Conservation (phyloP, 2,113 vertebrate genomes). For the Heterocephalus glaber region DNA sequence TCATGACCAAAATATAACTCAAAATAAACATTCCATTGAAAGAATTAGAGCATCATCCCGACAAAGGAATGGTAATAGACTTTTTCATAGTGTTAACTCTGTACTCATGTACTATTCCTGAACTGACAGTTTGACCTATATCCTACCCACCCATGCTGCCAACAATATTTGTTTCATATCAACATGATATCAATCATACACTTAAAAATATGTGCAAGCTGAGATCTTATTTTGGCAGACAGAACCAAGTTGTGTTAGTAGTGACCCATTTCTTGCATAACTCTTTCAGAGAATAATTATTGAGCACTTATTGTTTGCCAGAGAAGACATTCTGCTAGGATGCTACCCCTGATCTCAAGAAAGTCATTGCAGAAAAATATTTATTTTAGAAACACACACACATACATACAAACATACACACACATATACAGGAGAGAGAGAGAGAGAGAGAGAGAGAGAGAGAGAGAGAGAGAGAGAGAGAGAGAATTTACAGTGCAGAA, state of each 20-base stretch:
- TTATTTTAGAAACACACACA: background rate
- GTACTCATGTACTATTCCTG: background rate
- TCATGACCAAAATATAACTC: background rate
- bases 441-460: too few relatives aligned
- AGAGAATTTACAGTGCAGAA: background rate
- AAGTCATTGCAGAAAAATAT: background rate
- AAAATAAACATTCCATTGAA: constrained; percentile 18
- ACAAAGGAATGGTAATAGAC: background rate
- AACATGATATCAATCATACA: background rate
- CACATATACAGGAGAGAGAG: too few relatives aligned
- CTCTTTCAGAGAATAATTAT: background rate
- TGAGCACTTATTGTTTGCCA: background rate
- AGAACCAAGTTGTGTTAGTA: background rate
- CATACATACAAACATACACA: background rate
- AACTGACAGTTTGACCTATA: background rate
- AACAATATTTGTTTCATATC: background rate
- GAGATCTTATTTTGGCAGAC: background rate
- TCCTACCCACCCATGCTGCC: background rate
- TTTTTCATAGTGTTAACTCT: background rate
- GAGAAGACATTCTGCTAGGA: background rate
- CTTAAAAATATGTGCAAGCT: background rate
- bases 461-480: background rate
- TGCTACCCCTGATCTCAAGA: background rate
- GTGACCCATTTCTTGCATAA: background rate
- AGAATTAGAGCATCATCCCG: background rate